A percentile compares a stretch with the other conserved stretches of the same genome.
phyloP scores from a whole-genome alignment of 1,140 invertebrate genomes.

The Akabosia matsudoensis region DNA sequence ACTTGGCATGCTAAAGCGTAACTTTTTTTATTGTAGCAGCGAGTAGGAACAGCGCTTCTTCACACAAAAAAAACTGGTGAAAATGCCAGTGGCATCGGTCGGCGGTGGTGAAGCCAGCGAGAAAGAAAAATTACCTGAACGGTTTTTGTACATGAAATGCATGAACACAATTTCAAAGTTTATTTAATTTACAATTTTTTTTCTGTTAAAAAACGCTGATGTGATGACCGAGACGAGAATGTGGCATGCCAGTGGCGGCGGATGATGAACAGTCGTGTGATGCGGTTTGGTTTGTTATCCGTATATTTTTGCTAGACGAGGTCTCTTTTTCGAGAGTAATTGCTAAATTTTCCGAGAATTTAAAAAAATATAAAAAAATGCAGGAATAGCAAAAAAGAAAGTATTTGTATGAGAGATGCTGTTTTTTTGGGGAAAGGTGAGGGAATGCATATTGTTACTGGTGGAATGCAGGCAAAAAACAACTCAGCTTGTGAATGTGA shows the following conservation, averaged over 20 bases:
- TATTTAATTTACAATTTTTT: neutral
- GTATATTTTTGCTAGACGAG: neutral
- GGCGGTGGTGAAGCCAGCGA: neutral
- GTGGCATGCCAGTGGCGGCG: neutral
- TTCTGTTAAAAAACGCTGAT: neutral
- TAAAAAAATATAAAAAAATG: neutral
- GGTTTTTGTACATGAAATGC: too few relatives aligned
- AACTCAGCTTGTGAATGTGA: neutral
- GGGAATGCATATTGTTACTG: neutral
- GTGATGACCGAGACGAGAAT: neutral
- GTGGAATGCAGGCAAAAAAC: neutral
- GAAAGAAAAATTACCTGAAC: neutral
- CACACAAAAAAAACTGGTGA: too few relatives aligned
- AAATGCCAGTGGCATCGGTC: neutral
- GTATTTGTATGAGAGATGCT: neutral
- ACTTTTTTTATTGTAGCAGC: too few relatives aligned
- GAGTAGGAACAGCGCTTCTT: too few relatives aligned
- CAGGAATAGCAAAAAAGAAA: slow-evolving; percentile 5
- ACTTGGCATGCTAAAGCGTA: neutral
- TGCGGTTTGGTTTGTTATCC: neutral
- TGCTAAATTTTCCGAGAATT: slow-evolving; percentile 20
- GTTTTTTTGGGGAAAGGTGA: neutral
- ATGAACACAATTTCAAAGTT: too few relatives aligned
- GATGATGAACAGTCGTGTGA: neutral
- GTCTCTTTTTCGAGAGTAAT: neutral